Evolutionary conservation across 2,797 vertebrate genomes (phyloP).

Genomic region (Sebastes nivosus): DNA sequence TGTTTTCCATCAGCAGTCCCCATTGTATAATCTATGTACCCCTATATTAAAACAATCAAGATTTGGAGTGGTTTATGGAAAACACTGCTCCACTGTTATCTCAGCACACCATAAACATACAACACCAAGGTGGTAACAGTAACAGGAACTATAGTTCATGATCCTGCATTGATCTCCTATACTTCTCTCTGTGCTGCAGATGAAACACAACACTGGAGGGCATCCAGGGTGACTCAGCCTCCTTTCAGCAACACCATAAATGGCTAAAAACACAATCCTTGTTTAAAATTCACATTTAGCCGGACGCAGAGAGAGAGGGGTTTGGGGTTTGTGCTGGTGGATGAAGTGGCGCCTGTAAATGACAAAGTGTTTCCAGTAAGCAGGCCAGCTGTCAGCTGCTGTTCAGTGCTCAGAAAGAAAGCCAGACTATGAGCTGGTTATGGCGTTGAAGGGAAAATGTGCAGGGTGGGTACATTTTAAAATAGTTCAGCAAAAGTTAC

Average conservation of each 20-base stretch:
- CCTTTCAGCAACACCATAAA: constrained; percentile 40
- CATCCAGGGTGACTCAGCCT: constrained; percentile 22
- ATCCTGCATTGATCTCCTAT: neutral
- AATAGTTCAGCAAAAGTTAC: neutral
- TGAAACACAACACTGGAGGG: constrained; percentile 18
- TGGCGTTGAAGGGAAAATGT: constrained; percentile 13
- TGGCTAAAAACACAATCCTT: constrained; percentile 31
- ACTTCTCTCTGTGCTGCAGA: constrained; percentile 5
- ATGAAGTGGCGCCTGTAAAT: constrained; percentile 41
- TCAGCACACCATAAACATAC: constrained; percentile 3
- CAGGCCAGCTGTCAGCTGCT: constrained; percentile 58
- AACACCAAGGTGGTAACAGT: constrained; percentile 8
- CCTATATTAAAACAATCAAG: neutral
- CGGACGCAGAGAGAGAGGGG: neutral
- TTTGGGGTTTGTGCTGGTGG: constrained; percentile 26
- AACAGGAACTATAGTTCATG: neutral
- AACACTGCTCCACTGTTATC: neutral
- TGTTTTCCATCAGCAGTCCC: neutral
- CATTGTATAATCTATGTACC: neutral
- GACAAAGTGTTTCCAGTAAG: constrained; percentile 68
- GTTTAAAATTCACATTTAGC: constrained; percentile 13
- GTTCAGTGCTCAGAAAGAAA: constrained; percentile 15
- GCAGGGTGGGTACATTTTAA: neutral
- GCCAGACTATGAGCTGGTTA: neutral
- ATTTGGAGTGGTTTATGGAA: neutral